phyloP scores from a whole-genome alignment of 2,888 invertebrate species.

The Pollenia angustigena region DNA sequence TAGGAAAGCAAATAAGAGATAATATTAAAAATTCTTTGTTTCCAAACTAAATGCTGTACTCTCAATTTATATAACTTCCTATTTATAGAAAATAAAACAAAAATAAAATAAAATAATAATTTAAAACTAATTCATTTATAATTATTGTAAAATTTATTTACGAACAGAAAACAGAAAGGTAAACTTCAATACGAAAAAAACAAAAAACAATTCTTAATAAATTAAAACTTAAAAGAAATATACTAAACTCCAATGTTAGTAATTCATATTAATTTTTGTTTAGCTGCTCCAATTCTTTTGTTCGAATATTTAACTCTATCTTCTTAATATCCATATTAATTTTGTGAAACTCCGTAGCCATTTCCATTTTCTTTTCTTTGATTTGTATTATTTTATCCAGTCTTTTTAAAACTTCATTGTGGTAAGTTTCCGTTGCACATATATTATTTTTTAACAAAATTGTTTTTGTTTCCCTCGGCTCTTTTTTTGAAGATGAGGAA shows the following conservation, averaged over 20 bases:
- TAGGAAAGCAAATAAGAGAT: no score
- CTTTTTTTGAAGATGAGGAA: constrained; percentile 18
- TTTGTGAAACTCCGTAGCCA: neutral
- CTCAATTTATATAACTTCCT: no score
- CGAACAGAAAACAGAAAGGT: constrained; percentile 23
- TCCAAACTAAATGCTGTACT: no score
- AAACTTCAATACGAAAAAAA: constrained; percentile 20
- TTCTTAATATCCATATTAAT: no score
- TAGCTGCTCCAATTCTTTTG: constrained; percentile 18
- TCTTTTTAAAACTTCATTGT: constrained; percentile 22
- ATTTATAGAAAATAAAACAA: constrained; percentile 19
- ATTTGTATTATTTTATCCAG: neutral
- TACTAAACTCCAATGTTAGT: constrained; percentile 21
- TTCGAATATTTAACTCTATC: constrained; percentile 14
- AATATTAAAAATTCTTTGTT: no score
- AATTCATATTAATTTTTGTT: constrained; percentile 26
- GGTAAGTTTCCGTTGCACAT: constrained; percentile 13
- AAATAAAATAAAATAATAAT: constrained; percentile 32
- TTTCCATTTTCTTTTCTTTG: neutral
- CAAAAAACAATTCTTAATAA: neutral
- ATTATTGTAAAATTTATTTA: constrained; percentile 23
- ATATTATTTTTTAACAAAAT: constrained; percentile 34
- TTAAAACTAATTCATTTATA: constrained; percentile 33
- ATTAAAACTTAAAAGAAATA: constrained; percentile 11
- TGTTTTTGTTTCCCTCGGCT: constrained; percentile 22